These are phyloP conservation scores for Aegithalos caudatus DNA, from an alignment of 2,113 vertebrate genomes.

Conservation along the genomic window DNA sequence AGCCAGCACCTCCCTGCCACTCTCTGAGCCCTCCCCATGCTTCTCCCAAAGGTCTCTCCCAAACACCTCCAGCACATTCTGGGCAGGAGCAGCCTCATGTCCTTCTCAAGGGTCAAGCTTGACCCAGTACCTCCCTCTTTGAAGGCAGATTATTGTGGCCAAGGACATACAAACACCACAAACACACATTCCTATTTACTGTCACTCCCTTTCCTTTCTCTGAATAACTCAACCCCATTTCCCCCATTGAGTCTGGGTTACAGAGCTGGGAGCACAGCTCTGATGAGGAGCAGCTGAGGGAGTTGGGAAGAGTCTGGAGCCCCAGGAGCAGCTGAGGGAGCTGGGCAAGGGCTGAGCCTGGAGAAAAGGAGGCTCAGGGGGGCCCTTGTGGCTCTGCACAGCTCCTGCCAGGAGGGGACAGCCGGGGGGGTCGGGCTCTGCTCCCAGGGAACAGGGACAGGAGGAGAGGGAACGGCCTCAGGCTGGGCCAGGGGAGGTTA, in stretches of 20 bases:
- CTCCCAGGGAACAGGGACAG: neutral
- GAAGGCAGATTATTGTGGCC: neutral
- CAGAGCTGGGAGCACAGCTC: neutral
- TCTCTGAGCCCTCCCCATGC: neutral
- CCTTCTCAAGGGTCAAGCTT: neutral
- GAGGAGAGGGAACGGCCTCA: neutral
- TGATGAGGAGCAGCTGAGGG: neutral
- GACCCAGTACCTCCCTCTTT: neutral
- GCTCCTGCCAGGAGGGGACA: neutral
- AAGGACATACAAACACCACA: neutral
- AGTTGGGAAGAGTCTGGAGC: neutral
- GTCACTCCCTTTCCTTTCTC: neutral
- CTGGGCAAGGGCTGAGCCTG: neutral
- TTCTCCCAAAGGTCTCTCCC: neutral
- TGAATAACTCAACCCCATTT: neutral
- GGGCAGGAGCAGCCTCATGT: accelerated
- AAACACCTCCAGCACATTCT: neutral
- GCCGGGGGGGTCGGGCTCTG: neutral
- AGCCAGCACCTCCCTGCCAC: neutral
- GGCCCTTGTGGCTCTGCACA: neutral
- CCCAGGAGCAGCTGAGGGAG: neutral
- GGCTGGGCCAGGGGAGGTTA: accelerated
- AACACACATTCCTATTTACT: neutral
- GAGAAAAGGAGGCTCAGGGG: neutral
- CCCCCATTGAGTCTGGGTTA: neutral